phyloP scores from a whole-genome alignment of 2,113 vertebrate species.

The Ifrita kowaldi region DNA sequence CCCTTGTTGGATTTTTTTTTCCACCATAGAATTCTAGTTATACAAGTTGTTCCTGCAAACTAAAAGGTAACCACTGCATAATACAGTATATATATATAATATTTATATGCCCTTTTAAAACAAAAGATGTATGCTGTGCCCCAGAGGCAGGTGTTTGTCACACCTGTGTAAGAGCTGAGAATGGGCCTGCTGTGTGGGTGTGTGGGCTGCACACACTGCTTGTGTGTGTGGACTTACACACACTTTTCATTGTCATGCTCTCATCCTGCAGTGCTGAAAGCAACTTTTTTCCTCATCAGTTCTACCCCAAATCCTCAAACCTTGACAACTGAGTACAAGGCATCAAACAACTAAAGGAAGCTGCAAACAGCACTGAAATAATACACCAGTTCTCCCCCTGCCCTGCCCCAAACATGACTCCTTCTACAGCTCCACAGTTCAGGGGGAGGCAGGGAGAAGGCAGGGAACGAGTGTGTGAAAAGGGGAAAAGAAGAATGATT shows the following conservation, averaged over 20 bases:
- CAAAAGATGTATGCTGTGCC: constrained; percentile 29
- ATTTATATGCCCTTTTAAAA: constrained; percentile 67
- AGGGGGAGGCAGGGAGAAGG: neutral
- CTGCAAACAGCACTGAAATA: constrained; percentile 21
- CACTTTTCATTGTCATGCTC: neutral
- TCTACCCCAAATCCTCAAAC: neutral
- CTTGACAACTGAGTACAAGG: neutral
- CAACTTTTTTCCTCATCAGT: neutral
- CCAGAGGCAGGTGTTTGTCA: neutral
- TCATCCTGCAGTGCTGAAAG: constrained; percentile 18
- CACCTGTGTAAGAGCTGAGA: neutral
- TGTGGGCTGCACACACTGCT: neutral
- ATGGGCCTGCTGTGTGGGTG: neutral
- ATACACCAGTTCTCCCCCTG: neutral
- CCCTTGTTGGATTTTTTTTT: constrained; percentile 70
- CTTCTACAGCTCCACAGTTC: neutral
- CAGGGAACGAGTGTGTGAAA: neutral
- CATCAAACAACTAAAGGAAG: neutral
- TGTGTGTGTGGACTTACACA: neutral
- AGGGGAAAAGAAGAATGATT: neutral
- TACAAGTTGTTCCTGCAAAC: constrained; percentile 73
- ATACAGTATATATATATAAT: constrained; percentile 52
- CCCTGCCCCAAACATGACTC: neutral
- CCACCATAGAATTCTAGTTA: constrained; percentile 72
- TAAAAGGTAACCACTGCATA: constrained; percentile 76